phyloP scores from a whole-genome alignment of 1,140 invertebrate species.

The Mercenaria mercenaria region DNA sequence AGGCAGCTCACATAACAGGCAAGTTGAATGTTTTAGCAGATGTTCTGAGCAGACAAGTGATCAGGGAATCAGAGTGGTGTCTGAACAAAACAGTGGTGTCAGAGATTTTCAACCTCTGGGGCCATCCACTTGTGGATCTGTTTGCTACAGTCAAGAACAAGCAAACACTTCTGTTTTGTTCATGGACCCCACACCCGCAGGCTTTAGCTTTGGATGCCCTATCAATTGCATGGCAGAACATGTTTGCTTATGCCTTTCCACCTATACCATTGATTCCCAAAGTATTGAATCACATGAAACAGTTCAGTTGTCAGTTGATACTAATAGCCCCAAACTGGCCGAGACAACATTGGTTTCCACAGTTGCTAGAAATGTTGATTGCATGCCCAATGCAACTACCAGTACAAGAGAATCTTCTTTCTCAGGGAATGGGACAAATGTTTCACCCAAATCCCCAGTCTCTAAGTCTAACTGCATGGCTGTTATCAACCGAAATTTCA shows the following conservation, averaged over 20 bases:
- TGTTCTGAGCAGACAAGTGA: background rate
- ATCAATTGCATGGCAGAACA: slow-evolving; percentile 54
- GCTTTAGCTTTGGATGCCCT: slow-evolving; percentile 62
- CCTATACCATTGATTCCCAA: slow-evolving; percentile 9
- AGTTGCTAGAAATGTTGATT: background rate
- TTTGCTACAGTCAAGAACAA: slow-evolving; percentile 52
- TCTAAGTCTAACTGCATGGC: slow-evolving; percentile 41
- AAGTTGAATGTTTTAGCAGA: slow-evolving; percentile 28
- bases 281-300: slow-evolving; percentile 15
- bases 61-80: slow-evolving; percentile 39
- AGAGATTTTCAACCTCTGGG: slow-evolving; percentile 43
- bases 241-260: too few relatives aligned
- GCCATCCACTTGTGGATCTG: slow-evolving; percentile 55
- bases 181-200: slow-evolving; percentile 53
- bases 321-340: slow-evolving; percentile 52
- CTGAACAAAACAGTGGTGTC: slow-evolving; percentile 44
- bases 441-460: slow-evolving; percentile 12
- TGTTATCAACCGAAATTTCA: slow-evolving; percentile 46
- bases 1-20: slow-evolving; percentile 36
- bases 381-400: slow-evolving; percentile 24
- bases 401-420: slow-evolving; percentile 19
- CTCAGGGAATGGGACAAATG: slow-evolving; percentile 32
- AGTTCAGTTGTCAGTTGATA: slow-evolving; percentile 37
- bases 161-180: slow-evolving; percentile 49
- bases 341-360: too few relatives aligned